These are phyloP conservation scores for Malacosoma neustria DNA, from an alignment of 2,888 invertebrate species.

Conservation along the genomic window DNA sequence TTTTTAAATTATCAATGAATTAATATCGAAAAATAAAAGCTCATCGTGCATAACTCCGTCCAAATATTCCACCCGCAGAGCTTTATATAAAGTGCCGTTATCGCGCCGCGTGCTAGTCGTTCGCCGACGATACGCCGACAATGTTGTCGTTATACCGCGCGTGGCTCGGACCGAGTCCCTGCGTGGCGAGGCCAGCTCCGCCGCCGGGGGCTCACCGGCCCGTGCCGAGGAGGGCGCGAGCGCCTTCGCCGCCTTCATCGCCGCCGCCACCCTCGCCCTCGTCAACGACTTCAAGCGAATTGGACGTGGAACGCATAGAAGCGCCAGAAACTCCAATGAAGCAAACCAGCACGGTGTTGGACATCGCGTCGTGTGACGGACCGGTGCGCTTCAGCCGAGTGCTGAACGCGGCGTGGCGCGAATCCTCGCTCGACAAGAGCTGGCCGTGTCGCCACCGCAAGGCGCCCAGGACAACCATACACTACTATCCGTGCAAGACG, in stretches of 20 bases:
- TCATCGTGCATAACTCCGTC: slow-evolving; percentile 9
- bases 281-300: slow-evolving; percentile 56
- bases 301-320: slow-evolving; percentile 59
- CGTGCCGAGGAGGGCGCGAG: slow-evolving; percentile 48
- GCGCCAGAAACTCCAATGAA: slow-evolving; percentile 33
- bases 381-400: slow-evolving; percentile 90
- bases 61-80: slow-evolving; percentile 29
- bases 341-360: slow-evolving; percentile 76
- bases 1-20: no score
- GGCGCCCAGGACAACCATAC: slow-evolving; percentile 82
- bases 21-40: no score
- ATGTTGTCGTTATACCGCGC: slow-evolving; percentile 72
- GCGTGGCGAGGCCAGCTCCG: slow-evolving; percentile 58
- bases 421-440: slow-evolving; percentile 73
- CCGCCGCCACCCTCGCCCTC: slow-evolving; percentile 53
- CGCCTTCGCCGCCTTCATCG: slow-evolving; percentile 41
- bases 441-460: slow-evolving; percentile 92
- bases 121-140: slow-evolving; percentile 11
- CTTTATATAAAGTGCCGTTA: slow-evolving; percentile 1
- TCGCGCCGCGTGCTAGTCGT: slow-evolving; percentile 28
- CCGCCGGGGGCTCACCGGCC: slow-evolving; percentile 66
- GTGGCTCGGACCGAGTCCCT: slow-evolving; percentile 66
- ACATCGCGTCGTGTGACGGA: slow-evolving; percentile 94
- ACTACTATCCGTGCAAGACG: slow-evolving; percentile 95
- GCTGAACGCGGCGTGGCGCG: slow-evolving; percentile 85